phyloP scores from a whole-genome alignment of 1,140 invertebrate species.

The Drosophila teissieri region DNA sequence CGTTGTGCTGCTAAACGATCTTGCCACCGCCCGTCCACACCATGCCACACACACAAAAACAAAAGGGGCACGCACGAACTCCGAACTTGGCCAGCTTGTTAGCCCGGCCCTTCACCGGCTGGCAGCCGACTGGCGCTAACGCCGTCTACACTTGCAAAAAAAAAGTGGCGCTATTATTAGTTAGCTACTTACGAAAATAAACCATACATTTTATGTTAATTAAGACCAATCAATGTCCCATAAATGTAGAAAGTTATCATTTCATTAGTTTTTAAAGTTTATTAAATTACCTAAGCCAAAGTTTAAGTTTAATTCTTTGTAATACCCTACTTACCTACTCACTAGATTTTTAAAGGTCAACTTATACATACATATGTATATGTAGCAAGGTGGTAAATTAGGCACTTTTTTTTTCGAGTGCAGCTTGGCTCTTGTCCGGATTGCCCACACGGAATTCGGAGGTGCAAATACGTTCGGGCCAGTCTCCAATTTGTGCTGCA shows the following conservation, averaged over 20 bases:
- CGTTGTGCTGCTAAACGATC: slow-evolving; percentile 79
- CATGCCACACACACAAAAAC: slow-evolving; percentile 70
- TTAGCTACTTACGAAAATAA: background rate
- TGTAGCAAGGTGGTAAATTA: no score
- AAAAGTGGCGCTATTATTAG: background rate
- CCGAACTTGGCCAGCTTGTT: slow-evolving; percentile 66
- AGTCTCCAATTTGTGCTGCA: slow-evolving; percentile 78
- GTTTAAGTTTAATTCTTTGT: no score
- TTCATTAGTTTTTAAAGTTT: no score
- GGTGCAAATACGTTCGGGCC: slow-evolving; percentile 81
- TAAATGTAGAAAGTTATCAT: background rate
- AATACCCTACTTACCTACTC: no score
- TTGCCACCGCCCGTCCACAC: slow-evolving; percentile 82
- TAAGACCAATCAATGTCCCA: no score
- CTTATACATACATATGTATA: no score
- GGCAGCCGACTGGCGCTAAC: slow-evolving; percentile 76
- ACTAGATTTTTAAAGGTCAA: no score
- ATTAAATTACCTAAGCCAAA: no score
- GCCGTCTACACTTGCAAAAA: slow-evolving; percentile 31
- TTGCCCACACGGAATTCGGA: slow-evolving; percentile 82
- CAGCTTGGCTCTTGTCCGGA: slow-evolving; percentile 10
- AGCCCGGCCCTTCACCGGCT: slow-evolving; percentile 63
- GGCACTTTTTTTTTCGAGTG: background rate
- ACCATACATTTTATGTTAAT: background rate
- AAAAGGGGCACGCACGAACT: slow-evolving; percentile 62